phyloP scores from a whole-genome alignment of 1,140 invertebrate species.

The Spodoptera litura region DNA sequence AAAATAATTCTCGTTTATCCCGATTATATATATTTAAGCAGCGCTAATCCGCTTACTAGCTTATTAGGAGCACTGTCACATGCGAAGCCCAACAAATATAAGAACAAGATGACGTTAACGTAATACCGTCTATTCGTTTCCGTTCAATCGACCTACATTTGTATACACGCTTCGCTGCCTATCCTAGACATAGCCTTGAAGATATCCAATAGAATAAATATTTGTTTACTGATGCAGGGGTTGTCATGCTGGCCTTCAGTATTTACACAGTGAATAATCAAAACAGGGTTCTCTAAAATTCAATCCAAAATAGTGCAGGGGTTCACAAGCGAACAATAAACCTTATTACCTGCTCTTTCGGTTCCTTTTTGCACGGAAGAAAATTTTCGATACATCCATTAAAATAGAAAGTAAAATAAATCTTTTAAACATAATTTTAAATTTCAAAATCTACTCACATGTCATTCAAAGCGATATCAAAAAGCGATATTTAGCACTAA shows the following conservation, averaged over 20 bases:
- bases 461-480: conserved; percentile 37
- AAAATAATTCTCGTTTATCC: background rate
- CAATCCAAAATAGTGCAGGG: conserved; percentile 4
- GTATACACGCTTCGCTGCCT: conserved; percentile 22
- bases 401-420: background rate
- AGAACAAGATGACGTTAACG: conserved; percentile 54
- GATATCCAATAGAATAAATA: conserved; percentile 7
- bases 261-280: conserved; percentile 7
- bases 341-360: background rate
- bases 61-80: conserved; percentile 50
- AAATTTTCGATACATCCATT: background rate
- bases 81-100: conserved; percentile 54
- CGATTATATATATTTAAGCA: conserved; percentile 27
- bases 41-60: conserved; percentile 22
- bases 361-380: background rate
- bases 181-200: conserved; percentile 30
- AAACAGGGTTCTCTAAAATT: background rate
- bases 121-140: conserved; percentile 34
- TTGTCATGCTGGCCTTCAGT: conserved; percentile 2
- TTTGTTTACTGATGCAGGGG: background rate
- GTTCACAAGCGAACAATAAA: conserved; percentile 8
- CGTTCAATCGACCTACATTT: conserved; percentile 47
- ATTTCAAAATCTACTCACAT: conserved; percentile 18
- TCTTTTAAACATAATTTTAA: conserved; percentile 5
- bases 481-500: conserved; percentile 32